A percentile compares a stretch with the other conserved stretches of the same genome.
Evolutionary conservation across 2,888 invertebrate species (phyloP).

Genomic region (Epinotia demarniana): DNA sequence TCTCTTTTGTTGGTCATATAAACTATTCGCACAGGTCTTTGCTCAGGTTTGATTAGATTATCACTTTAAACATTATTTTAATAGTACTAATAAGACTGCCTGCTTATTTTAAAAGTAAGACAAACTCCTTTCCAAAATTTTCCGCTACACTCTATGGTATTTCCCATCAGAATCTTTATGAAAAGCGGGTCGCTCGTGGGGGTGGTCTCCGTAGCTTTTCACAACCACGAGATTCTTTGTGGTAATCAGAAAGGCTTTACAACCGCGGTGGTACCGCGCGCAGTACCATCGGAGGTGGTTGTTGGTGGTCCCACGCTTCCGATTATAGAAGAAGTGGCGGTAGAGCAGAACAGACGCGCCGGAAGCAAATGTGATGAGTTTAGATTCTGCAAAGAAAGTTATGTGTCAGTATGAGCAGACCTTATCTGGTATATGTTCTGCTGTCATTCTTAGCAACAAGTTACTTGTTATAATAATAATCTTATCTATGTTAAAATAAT

Average conservation of each 20-base stretch:
- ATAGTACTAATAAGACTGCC: too few species aligned
- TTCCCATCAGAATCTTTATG: constrained; percentile 45
- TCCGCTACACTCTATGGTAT: constrained; percentile 42
- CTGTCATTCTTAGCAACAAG: background rate
- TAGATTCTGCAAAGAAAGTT: constrained; percentile 42
- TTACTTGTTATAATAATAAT: too few species aligned
- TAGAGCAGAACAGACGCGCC: constrained; percentile 21
- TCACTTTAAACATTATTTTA: background rate
- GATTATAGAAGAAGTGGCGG: constrained; percentile 52
- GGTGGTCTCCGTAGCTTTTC: constrained; percentile 46
- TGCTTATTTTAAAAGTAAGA: background rate
- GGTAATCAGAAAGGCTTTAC: constrained; percentile 49
- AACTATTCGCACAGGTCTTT: too few species aligned
- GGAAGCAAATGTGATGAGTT: constrained; percentile 38
- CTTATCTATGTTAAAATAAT: too few species aligned
- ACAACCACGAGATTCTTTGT: constrained; percentile 42
- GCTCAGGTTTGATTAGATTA: background rate
- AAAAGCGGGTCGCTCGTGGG: constrained; percentile 48
- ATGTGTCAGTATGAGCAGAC: background rate
- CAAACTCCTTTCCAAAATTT: background rate
- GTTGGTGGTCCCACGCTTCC: constrained; percentile 46
- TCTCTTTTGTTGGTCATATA: too few species aligned
- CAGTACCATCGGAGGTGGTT: constrained; percentile 54
- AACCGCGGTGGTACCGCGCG: constrained; percentile 55
- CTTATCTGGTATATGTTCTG: background rate